These are phyloP conservation scores for Ophraella communa DNA, from an alignment of 2,888 invertebrate species.

Conservation along the genomic window DNA sequence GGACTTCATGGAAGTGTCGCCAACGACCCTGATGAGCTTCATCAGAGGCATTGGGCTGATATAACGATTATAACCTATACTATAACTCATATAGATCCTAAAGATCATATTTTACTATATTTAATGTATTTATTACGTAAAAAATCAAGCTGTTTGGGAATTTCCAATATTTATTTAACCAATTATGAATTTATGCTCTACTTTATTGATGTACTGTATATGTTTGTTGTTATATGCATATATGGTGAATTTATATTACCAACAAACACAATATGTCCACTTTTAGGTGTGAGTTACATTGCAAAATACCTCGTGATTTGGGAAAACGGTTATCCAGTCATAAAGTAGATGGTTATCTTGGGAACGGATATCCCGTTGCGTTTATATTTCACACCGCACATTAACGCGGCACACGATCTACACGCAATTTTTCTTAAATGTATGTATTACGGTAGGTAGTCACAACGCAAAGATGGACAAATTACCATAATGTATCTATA, in stretches of 20 bases:
- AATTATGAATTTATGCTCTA: neutral
- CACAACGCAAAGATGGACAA: neutral
- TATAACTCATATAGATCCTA: too few species aligned
- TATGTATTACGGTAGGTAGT: constrained; percentile 6
- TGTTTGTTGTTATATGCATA: neutral
- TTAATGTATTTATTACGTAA: too few species aligned
- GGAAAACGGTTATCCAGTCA: constrained; percentile 58
- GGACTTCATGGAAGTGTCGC: too few species aligned
- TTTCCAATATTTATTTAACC: too few species aligned
- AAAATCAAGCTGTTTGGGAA: too few species aligned
- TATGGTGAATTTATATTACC: neutral
- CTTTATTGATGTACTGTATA: neutral
- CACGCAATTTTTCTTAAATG: constrained; percentile 15
- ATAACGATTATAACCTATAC: too few species aligned
- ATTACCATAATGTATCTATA: constrained; percentile 1
- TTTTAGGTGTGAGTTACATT: constrained; percentile 27
- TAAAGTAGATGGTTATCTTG: constrained; percentile 59
- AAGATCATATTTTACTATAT: too few species aligned
- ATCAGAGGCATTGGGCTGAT: too few species aligned
- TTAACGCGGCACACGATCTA: constrained; percentile 23
- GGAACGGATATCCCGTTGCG: constrained; percentile 52
- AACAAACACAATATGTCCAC: constrained; percentile 7
- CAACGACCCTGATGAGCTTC: too few species aligned
- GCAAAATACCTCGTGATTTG: constrained; percentile 57
- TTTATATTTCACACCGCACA: constrained; percentile 49